Conservation (phyloP, 2,797 vertebrate genomes). For the Eulemur albifrons region DNA sequence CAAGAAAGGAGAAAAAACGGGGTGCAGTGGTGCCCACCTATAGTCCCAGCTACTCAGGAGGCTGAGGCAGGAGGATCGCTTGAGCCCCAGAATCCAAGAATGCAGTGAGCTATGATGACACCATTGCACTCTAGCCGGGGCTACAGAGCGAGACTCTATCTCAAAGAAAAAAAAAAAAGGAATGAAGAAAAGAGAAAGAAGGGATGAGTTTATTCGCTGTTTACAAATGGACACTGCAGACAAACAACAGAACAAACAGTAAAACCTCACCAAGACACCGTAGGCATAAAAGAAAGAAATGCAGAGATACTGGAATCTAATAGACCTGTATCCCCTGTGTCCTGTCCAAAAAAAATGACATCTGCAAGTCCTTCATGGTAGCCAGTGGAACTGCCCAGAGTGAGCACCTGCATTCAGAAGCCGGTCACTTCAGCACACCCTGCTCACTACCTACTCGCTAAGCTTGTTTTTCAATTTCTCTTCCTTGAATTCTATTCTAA, state of each 20-base stretch:
- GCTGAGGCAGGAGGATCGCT: too few species aligned
- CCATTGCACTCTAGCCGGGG: too few species aligned
- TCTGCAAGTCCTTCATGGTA: neutral
- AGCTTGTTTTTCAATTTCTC: neutral
- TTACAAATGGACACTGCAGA: neutral
- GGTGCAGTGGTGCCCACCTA: fast-evolving
- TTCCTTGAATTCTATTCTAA: neutral
- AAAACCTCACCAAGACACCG: neutral
- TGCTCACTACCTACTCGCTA: too few species aligned
- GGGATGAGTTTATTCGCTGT: neutral
- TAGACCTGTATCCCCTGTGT: neutral
- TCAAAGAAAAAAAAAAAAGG: too few species aligned
- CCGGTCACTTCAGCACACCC: neutral
- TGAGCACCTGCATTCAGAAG: neutral
- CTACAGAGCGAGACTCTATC: too few species aligned
- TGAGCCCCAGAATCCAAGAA: too few species aligned
- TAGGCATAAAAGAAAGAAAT: neutral
- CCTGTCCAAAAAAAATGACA: neutral
- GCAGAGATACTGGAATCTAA: neutral
- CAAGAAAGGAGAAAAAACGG: neutral
- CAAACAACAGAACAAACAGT: neutral
- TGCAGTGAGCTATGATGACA: too few species aligned
- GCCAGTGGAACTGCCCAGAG: neutral
- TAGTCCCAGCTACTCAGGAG: too few species aligned
- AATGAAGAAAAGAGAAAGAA: too few species aligned